phyloP scores from a whole-genome alignment of 2,797 vertebrate species.

The Chloroceryle inda region DNA sequence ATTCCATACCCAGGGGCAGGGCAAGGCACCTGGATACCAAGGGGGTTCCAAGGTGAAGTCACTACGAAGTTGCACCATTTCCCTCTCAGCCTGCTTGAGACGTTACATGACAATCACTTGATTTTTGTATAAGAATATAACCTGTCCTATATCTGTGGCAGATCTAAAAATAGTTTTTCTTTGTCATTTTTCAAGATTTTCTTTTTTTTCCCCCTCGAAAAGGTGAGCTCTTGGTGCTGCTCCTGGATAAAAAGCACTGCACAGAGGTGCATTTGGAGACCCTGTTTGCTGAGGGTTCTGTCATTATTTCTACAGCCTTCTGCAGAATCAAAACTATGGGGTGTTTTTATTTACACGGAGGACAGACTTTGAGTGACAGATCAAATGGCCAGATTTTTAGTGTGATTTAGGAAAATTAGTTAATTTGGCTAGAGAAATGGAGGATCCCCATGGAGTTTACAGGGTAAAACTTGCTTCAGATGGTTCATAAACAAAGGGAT shows the following conservation, averaged over 20 bases:
- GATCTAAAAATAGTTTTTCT: neutral
- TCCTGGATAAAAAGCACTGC: neutral
- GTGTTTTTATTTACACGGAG: slow-evolving; percentile 51
- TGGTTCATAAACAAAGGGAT: neutral
- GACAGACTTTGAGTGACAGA: slow-evolving; percentile 53
- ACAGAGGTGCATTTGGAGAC: accelerated
- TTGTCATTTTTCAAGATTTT: neutral
- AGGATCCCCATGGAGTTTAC: slow-evolving; percentile 16
- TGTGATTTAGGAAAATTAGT: slow-evolving; percentile 53
- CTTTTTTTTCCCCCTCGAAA: neutral
- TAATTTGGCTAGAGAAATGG: slow-evolving; percentile 56
- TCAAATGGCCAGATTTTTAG: slow-evolving; percentile 68
- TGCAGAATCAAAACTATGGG: neutral
- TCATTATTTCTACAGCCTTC: neutral
- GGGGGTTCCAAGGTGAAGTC: neutral
- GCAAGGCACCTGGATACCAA: neutral
- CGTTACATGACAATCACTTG: neutral
- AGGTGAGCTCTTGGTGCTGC: neutral
- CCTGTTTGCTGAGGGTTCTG: neutral
- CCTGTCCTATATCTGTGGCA: neutral
- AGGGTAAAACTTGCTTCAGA: slow-evolving; percentile 7
- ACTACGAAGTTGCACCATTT: accelerated
- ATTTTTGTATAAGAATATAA: neutral
- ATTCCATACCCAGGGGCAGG: neutral
- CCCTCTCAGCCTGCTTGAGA: neutral